Conservation (phyloP, 2,113 vertebrate genomes). For the Ameiurus melas region DNA sequence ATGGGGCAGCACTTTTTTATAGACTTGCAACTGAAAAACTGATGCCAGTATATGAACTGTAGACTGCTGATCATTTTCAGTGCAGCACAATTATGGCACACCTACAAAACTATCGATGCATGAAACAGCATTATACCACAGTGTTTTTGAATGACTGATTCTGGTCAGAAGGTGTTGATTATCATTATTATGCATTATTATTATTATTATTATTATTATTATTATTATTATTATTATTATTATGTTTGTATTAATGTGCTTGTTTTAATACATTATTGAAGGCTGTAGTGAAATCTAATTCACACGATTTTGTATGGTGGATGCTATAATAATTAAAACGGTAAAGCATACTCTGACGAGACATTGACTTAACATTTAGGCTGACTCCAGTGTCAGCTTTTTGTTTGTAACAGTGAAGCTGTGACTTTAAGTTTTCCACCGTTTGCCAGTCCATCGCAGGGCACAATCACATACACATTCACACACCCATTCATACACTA, state of each 20-base stretch:
- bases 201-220: too few species aligned
- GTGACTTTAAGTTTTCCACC: background rate
- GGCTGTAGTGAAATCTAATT: background rate
- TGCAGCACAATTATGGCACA: background rate
- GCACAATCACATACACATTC: too few species aligned
- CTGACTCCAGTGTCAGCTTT: background rate
- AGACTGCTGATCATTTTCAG: constrained; percentile 11
- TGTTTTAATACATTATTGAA: background rate
- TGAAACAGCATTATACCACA: background rate
- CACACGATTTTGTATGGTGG: background rate
- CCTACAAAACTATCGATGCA: background rate
- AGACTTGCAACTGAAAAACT: background rate
- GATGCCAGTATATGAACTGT: constrained; percentile 5
- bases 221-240: too few species aligned
- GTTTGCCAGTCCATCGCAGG: too few species aligned
- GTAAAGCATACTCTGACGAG: background rate
- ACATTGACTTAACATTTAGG: background rate
- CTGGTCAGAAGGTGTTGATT: background rate
- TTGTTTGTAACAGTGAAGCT: background rate
- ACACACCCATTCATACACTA: too few species aligned
- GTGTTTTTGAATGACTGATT: background rate
- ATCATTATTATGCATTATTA: too few species aligned
- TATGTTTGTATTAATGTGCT: background rate
- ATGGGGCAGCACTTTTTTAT: constrained; percentile 11
- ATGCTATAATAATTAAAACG: background rate